phyloP scores from a whole-genome alignment of 2,797 vertebrate genomes.

The Coccyzus lansbergi region DNA sequence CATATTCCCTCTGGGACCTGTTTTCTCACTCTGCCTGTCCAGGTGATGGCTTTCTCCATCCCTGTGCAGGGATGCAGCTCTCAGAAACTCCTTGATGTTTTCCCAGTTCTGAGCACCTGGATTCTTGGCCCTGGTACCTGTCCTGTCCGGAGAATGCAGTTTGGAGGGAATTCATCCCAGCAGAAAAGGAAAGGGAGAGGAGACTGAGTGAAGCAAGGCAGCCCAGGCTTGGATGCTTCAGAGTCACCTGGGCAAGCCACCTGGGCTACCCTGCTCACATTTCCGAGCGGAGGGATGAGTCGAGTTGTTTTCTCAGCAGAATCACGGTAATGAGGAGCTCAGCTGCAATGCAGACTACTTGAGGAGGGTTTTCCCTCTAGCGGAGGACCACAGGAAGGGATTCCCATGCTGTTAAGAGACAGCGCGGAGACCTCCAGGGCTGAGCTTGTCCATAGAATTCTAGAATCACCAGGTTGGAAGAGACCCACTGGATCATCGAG shows the following conservation, averaged over 20 bases:
- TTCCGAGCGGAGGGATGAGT: fast-evolving
- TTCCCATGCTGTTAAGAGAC: neutral
- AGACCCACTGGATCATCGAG: too few relatives aligned
- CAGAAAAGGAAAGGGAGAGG: neutral
- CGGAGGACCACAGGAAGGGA: neutral
- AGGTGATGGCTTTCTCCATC: fast-evolving
- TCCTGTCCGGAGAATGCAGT: neutral
- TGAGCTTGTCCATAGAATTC: too few relatives aligned
- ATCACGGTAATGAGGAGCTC: neutral
- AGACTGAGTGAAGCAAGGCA: neutral
- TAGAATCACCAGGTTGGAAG: too few relatives aligned
- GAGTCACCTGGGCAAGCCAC: fast-evolving
- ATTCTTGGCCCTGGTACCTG: neutral
- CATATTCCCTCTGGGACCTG: neutral
- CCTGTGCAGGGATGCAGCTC: neutral
- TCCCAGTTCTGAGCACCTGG: too few relatives aligned
- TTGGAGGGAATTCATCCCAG: neutral
- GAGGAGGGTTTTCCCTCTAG: neutral
- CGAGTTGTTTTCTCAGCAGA: neutral
- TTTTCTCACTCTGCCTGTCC: neutral
- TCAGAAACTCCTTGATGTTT: neutral
- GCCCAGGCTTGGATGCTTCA: neutral
- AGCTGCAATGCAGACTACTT: neutral
- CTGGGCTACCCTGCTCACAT: fast-evolving
- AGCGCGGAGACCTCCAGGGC: neutral